Base-by-base conservation (phyloP, 2,888 invertebrate species). In the Drosophila ustulata region DNA sequence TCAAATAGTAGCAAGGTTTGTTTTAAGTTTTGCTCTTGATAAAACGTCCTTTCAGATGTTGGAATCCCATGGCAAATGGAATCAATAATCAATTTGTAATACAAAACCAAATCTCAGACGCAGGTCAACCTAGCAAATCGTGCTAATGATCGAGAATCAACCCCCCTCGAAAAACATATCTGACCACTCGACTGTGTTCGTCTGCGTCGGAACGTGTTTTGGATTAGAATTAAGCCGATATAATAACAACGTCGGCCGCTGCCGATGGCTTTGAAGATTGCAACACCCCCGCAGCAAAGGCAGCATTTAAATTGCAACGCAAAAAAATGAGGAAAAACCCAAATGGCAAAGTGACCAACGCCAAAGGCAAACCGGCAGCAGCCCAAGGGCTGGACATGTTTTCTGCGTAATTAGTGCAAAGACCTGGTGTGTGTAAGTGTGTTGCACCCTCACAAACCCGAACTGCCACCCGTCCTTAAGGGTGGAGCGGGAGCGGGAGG, bases 361-460 rank as follows among this genome's bases (percentile, higher is more conserved):
- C 45, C 62, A 65, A 61, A 52, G 13, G 43, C 45, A 26, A 45
- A 56, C 26, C 26, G 45, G 56, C 45, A 59, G 52, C 56, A 56
- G 66, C 56, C n/a, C 32, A 57, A 59, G 56, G 59, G 53, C 53
- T 46, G 71, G 69, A 74, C 82, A 80, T 78, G 79, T 75, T 82
- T 80, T 75, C 71, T 84, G 78, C 78, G 87, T 85, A 85, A 85
- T 85, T 85, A 85, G 87, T 85, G 84, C 72, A 69, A 66, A 73
- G 13, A 23, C 34, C 43, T 37, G 18, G 18, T 18, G 18, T 45
- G n/a, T 28, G 52, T 32, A 30, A 13, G 41, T 13, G 43, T 30
- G 30, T 11, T 62, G 66, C 71, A 59, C 46, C 56, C 61, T 41
- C 25, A 47, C 50, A 46, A 52, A 43, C 72, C 57, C 47, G 53